Evolutionary conservation across 2,797 vertebrate genomes (phyloP), one percentile per base, ranked within the genome.

Genomic region (Tamandua tetradactyla): DNA sequence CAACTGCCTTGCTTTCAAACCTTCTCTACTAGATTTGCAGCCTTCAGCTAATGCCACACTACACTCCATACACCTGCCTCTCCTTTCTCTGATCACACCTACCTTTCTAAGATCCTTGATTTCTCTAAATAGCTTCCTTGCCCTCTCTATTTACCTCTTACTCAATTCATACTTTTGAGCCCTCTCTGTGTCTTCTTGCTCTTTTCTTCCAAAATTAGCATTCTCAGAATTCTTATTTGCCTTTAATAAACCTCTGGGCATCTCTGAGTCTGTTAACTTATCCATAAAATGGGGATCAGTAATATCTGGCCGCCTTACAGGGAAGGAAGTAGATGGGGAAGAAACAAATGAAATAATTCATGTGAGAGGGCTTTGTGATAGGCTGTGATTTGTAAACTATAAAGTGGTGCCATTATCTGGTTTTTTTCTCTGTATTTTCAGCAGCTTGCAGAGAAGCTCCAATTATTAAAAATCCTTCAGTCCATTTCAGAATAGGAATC

Each of bases 361-460:
- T 59, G 3, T 30, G 66, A 47, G 35, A 59, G 37, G 20, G 42
- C 69, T 76, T 59, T 92, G 35, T 22, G 35, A 76, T 49, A 61
- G 76, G 44, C 23, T 32, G 7, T 52, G 72, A 15, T 76, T 35
- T 78, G 49, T 55, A 61, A 94, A 40, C 27, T 52, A 11, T 35
- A 72, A 78, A 32, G 27, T 66, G 61, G 8, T 61, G 6, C 18
- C 76, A 35, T 13, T 35, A 66, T 15, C 61, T 81, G 57, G 8
- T 80, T 92, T 93, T 74, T n/a, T n/a, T n/a, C 40, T 81, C 69
- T 88, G 49, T 35, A 30, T 85, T 79, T 83, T 87, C 35, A 15
- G n/a, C 30, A 85, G 27, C 62, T 87, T 81, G 15, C 61, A 85
- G 90, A 85, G 83, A 95, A 66, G 25, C 6, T 59, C 64, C 81